Base-by-base conservation (phyloP, 2,888 invertebrate genomes). In the Osmoderma eremita region DNA sequence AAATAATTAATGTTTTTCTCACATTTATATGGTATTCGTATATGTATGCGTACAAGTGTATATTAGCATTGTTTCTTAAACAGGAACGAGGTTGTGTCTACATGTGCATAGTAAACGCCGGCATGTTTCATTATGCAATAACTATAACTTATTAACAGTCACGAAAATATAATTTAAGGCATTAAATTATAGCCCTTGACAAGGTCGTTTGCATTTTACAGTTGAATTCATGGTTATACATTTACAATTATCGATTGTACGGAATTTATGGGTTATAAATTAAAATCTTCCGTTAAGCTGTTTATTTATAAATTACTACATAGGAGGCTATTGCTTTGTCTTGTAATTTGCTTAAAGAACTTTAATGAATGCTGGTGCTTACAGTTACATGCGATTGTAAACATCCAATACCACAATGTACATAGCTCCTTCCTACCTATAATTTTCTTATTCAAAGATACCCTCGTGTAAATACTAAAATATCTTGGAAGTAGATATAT, bases 131-230 rank as follows among this genome's bases (percentile, higher is more conserved):
- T 58, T 58, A 39, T 45, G 24, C 42, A 58, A 45, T 58, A 53
- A 53, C 15, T 30, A 1, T 30, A 53, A 53, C 53, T 22, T 53
- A 58, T 58, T 58, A 58, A 13, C 15, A 45, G 24, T 30, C 30
- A 45, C 58, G 45, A 24, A 24, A 24, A 42, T 58, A 58, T 58
- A 58, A 42, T 42, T 30, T 45, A 58, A 58, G 58, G 24, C 20
- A 4, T 58, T 45, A 45, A 58, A 58, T 58, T 58, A 58, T 30
- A 42, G 22, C 45, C 45, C 58, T 58, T 58, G 58, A 45, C 42
- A 58, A 58, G 58, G 58, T 20, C 30, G 58, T 58, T 58, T 45
- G n/a, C 42, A 15, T 42, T 45, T 58, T 58, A 22, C 18, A 42
- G 42, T 3, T 15, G 24, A 30, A 58, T 41, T 56, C 42, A 24